Evolutionary conservation across 2,113 vertebrate genomes (phyloP).

Genomic region (Gambusia holbrooki): DNA sequence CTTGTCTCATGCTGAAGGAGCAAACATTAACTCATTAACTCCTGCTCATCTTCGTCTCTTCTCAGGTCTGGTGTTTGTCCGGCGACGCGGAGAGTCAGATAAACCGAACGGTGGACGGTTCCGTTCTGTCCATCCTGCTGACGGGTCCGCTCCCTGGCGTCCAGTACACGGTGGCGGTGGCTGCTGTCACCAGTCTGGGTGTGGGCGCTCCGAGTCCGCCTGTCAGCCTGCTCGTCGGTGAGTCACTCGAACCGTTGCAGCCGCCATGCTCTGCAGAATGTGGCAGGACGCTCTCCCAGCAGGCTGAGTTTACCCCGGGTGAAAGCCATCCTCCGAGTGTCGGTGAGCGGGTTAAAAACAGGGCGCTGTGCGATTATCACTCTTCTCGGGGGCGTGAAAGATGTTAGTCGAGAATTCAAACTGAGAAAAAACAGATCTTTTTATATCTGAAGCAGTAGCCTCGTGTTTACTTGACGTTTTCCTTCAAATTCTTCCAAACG

Average conservation of each 20-base stretch:
- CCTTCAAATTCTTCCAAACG: neutral
- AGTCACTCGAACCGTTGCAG: constrained; percentile 75
- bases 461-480: too few relatives aligned
- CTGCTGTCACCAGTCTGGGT: constrained; percentile 87
- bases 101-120: constrained; percentile 88
- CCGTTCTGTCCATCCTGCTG: constrained; percentile 82
- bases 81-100: constrained; percentile 84
- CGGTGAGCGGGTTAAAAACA: neutral
- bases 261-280: constrained; percentile 17
- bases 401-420: too few relatives aligned
- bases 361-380: neutral
- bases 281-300: neutral
- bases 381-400: neutral
- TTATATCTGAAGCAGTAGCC: neutral
- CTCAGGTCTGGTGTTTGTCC: constrained; percentile 93
- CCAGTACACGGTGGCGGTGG: constrained; percentile 85
- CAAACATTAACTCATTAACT: constrained; percentile 16
- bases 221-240: constrained; percentile 85
- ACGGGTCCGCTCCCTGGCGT: constrained; percentile 84
- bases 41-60: neutral
- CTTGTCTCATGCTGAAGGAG: neutral
- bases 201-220: constrained; percentile 85
- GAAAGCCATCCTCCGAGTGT: constrained; percentile 7
- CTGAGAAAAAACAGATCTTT: too few relatives aligned
- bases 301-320: neutral